These are phyloP conservation scores for Stomatorhinus ivindoensis DNA, from an alignment of 2,113 vertebrate species.

Conservation along the genomic window DNA sequence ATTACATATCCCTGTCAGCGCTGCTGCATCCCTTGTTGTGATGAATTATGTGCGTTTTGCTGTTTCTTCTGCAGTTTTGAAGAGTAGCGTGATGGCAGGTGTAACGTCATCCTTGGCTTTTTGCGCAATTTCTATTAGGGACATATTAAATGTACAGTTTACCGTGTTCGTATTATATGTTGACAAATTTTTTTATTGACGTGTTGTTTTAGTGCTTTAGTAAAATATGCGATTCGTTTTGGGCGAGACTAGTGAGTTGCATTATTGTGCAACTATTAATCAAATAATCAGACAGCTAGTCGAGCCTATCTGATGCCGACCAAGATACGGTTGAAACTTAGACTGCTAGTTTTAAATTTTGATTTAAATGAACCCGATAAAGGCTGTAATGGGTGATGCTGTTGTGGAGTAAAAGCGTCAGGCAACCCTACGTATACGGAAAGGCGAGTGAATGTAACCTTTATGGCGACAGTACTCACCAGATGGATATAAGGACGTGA, in stretches of 20 bases:
- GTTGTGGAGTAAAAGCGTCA: not conserved
- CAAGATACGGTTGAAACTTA: not conserved
- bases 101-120: not conserved
- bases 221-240: not conserved
- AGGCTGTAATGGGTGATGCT: not conserved
- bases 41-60: not conserved
- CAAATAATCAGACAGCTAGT: not conserved
- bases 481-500: not conserved
- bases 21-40: not conserved
- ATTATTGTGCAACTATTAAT: not conserved
- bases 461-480: not conserved
- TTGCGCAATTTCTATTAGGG: not conserved
- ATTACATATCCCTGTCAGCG: not conserved
- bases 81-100: not conserved
- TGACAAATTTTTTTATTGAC: not conserved
- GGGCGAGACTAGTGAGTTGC: not conserved
- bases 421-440: not conserved
- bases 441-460: not conserved
- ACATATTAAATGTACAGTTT: not conserved
- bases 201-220: not conserved
- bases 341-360: not conserved
- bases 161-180: not conserved
- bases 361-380: not conserved
- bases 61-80: not conserved
- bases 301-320: not conserved